A percentile compares a stretch with the other conserved stretches of the same genome.
phyloP scores from a whole-genome alignment of 2,888 invertebrate genomes.

The Eulithis testata region DNA sequence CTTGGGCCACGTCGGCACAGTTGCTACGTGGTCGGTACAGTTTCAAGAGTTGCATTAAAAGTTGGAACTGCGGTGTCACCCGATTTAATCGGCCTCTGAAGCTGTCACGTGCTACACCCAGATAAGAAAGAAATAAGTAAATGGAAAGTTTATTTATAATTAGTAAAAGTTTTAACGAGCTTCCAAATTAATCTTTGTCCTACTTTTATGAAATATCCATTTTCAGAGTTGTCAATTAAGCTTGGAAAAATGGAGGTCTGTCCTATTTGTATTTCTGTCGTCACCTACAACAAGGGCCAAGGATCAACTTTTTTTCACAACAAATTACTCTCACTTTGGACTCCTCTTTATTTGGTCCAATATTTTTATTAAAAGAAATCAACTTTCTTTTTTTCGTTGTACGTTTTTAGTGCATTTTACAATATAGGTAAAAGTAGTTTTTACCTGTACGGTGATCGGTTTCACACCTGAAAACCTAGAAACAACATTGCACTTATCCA shows the following conservation, averaged over 20 bases:
- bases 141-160: conserved; percentile 7
- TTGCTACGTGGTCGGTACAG: conserved; percentile 24
- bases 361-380: too few species aligned
- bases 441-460: too few species aligned
- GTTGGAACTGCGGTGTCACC: conserved; percentile 45
- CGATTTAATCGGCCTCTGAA: conserved; percentile 42
- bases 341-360: too few species aligned
- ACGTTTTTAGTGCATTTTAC: too few species aligned
- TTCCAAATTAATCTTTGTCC: conserved; percentile 1
- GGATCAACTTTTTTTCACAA: too few species aligned
- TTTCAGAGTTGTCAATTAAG: neutral
- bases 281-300: neutral
- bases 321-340: too few species aligned
- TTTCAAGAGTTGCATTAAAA: conserved; percentile 54
- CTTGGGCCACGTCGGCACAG: conserved; percentile 29
- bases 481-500: too few species aligned
- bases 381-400: too few species aligned
- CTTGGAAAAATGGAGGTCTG: neutral
- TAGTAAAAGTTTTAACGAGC: conserved; percentile 5
- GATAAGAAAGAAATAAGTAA: conserved; percentile 16
- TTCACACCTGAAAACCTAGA: too few species aligned
- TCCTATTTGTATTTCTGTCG: neutral
- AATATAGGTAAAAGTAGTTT: too few species aligned
- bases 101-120: conserved; percentile 33
- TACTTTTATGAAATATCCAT: neutral